A percentile compares a stretch with the other conserved stretches of the same genome.
phyloP scores from a whole-genome alignment of 2,797 vertebrate species.

The Gila robusta region DNA sequence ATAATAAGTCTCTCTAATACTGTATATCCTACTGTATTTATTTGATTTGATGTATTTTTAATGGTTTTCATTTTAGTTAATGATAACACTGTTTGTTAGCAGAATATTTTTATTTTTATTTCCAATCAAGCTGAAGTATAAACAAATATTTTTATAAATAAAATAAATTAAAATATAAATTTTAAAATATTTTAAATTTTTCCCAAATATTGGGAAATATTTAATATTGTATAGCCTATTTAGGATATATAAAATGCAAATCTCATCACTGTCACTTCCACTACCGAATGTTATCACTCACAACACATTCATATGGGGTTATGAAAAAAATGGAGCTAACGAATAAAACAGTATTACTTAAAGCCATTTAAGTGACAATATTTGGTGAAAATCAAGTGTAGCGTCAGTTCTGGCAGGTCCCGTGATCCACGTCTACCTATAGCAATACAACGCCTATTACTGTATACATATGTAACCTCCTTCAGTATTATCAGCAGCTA shows the following conservation, averaged over 20 bases:
- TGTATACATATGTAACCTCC: too few species aligned
- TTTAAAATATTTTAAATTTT: too few species aligned
- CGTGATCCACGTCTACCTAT: too few species aligned
- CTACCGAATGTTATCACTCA: background rate
- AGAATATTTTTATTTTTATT: background rate
- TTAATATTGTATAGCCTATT: background rate
- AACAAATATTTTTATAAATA: too few species aligned
- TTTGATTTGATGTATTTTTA: too few species aligned
- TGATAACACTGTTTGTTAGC: background rate
- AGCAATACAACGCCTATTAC: too few species aligned
- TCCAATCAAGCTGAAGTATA: background rate
- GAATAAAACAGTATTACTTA: background rate
- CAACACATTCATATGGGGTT: background rate
- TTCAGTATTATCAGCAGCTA: too few species aligned
- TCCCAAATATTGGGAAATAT: too few species aligned
- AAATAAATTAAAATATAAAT: too few species aligned
- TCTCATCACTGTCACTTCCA: background rate
- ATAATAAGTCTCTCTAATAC: background rate
- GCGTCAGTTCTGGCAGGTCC: too few species aligned
- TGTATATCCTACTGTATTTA: too few species aligned
- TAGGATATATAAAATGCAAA: background rate
- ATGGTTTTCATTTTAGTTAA: background rate
- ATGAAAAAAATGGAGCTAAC: background rate
- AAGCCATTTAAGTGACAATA: background rate
- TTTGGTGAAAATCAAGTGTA: background rate